These are phyloP conservation scores for Herpetotheres cachinnans DNA, from an alignment of 2,113 vertebrate species.

Conservation along the genomic window DNA sequence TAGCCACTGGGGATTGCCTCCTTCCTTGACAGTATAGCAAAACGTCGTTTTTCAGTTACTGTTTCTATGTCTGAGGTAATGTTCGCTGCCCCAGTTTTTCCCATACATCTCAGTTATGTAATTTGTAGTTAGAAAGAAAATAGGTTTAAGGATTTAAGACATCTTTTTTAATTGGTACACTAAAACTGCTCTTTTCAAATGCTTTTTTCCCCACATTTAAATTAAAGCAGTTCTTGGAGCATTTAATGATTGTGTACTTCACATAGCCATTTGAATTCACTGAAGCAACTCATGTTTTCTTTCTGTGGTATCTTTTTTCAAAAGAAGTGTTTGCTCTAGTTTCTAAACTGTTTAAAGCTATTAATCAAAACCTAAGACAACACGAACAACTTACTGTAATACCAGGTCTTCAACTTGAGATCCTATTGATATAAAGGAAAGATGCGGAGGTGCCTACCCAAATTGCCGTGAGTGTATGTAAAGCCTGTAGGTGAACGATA, in stretches of 20 bases:
- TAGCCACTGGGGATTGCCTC: background rate
- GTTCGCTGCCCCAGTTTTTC: background rate
- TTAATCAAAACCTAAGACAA: slow-evolving; percentile 16
- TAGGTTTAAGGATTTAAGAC: background rate
- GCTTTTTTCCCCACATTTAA: background rate
- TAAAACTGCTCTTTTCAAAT: background rate
- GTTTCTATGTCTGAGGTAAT: background rate
- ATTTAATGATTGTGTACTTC: slow-evolving; percentile 57
- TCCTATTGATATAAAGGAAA: background rate
- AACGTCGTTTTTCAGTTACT: background rate
- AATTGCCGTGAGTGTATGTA: background rate
- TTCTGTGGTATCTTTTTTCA: background rate
- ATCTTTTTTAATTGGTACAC: slow-evolving; percentile 24
- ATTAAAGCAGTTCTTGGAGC: slow-evolving; percentile 45
- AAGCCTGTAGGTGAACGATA: slow-evolving; percentile 9
- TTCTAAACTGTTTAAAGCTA: slow-evolving; percentile 36
- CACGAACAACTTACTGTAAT: background rate
- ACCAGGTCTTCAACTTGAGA: background rate
- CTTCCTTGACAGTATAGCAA: background rate
- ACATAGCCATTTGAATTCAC: slow-evolving; percentile 45
- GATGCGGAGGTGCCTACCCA: background rate
- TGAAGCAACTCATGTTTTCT: slow-evolving; percentile 52
- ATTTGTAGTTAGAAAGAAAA: background rate
- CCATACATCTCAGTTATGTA: background rate
- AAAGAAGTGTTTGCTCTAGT: background rate